Base-by-base conservation (phyloP, 2,888 invertebrate genomes). In the Baccha elongata region DNA sequence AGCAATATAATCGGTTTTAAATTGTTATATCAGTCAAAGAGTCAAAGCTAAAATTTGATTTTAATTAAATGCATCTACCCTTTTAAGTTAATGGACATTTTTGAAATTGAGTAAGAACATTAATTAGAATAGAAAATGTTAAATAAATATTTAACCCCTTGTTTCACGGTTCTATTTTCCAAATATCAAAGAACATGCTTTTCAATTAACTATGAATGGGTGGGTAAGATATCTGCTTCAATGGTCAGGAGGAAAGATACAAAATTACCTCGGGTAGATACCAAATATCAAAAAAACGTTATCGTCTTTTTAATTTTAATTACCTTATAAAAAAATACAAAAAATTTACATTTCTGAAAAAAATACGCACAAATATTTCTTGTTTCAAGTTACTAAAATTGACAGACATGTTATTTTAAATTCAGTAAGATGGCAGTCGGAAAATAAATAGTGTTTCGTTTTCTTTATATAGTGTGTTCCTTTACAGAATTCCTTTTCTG, bases 51-150 rank as follows among this genome's bases (percentile, higher is more conserved):
- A 58, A 29, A 26, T 42, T 26, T 26, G 42, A 60, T 60, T 60
- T 60, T 60, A 60, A 44, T 60, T 60, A 60, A 60, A 60, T 60
- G 42, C 42, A 44, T 29, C 23, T 60, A 8, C 37, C 29, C 42
- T 60, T 17, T 29, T 5, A 17, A 42, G 7, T 4, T 44, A 44
- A 60, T 42, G 42, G 26, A 17, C 17, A 60, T 60, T 60, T 42
- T 42, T 29, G n/a, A 60, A 44, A 42, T 44, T 44, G 15, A 44
- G 44, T 60, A 44, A 19, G 17, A 29, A 42, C 26, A 60, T 29
- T 42, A 60, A 60, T 55, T 21, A 37, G 21, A 17, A 55, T 8
- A 32, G 37, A 40, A 40, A 13, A 40, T 40, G 37, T 13, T 40
- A 13, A 40, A 13, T 5, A 40, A 40, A 3, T 40, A 40, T 6